These are phyloP conservation scores for Hippopotamus amphibius DNA, from an alignment of 2,113 vertebrate genomes.

Conservation along the genomic window DNA sequence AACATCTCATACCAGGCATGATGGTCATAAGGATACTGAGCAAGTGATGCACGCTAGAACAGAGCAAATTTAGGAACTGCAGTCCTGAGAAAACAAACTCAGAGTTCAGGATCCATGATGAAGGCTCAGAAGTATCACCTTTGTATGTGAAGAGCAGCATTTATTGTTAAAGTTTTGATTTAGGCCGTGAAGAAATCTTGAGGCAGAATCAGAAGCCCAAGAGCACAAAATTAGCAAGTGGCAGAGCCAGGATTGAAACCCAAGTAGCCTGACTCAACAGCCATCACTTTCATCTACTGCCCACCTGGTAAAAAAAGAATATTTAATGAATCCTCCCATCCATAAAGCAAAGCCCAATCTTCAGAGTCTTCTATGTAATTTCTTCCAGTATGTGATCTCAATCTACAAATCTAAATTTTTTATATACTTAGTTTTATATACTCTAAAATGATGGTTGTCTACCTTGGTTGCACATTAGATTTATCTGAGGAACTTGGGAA, in stretches of 20 bases:
- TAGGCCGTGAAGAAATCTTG: neutral
- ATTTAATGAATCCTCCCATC: neutral
- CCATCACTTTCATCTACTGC: neutral
- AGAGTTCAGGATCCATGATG: neutral
- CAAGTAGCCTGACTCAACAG: neutral
- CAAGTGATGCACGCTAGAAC: neutral
- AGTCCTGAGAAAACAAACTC: neutral
- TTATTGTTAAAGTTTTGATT: neutral
- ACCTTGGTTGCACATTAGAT: neutral
- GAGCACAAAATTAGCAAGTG: neutral
- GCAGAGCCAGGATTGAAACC: neutral
- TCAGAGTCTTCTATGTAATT: neutral
- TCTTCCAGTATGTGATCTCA: neutral
- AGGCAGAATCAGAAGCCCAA: neutral
- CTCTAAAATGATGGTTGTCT: neutral
- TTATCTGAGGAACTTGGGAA: neutral
- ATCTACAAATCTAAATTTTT: neutral
- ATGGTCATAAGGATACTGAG: neutral
- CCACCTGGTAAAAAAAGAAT: neutral
- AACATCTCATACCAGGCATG: neutral
- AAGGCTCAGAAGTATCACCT: neutral
- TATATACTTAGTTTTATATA: neutral
- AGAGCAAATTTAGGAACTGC: neutral
- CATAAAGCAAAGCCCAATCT: neutral
- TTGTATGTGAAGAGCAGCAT: neutral